These are phyloP conservation scores for Pogona vitticeps DNA, from an alignment of 2,113 vertebrate species.

Conservation along the genomic window DNA sequence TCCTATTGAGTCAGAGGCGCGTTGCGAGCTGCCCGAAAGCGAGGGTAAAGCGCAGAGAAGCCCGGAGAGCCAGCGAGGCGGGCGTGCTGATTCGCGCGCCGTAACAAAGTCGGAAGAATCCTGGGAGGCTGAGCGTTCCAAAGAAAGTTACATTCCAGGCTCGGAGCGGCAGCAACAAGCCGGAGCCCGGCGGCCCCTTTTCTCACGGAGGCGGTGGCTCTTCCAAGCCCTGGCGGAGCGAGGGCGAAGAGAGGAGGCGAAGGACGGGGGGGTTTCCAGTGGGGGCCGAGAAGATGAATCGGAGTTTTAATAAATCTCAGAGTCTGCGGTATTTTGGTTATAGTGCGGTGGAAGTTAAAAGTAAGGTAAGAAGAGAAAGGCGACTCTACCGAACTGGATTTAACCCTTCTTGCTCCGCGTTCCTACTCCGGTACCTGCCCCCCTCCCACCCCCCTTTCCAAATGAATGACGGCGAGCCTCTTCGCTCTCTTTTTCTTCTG, in stretches of 20 bases:
- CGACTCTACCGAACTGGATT: neutral
- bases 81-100: constrained; percentile 27
- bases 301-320: constrained; percentile 91
- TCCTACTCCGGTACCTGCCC: neutral
- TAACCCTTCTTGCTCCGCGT: neutral
- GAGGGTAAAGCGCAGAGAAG: constrained; percentile 30
- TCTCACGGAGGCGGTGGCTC: constrained; percentile 57
- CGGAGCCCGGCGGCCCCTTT: neutral
- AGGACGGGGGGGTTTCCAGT: constrained; percentile 31
- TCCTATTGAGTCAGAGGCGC: constrained; percentile 58
- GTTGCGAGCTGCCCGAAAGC: constrained; percentile 51
- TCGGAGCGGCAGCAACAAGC: neutral
- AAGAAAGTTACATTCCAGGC: constrained; percentile 17
- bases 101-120: constrained; percentile 27
- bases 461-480: constrained; percentile 60
- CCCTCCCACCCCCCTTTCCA: neutral
- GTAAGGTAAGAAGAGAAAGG: constrained; percentile 85
- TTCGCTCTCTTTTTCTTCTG: no score
- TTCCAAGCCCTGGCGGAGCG: constrained; percentile 44
- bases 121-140: constrained; percentile 6
- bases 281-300: constrained; percentile 84
- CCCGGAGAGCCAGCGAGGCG: constrained; percentile 22
- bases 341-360: constrained; percentile 94
- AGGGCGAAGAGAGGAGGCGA: constrained; percentile 20
- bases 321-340: constrained; percentile 85